Evolutionary conservation across 2,888 invertebrate species (phyloP), one percentile per base, ranked within the genome.

Genomic region (Trissoscelio sp.): DNA sequence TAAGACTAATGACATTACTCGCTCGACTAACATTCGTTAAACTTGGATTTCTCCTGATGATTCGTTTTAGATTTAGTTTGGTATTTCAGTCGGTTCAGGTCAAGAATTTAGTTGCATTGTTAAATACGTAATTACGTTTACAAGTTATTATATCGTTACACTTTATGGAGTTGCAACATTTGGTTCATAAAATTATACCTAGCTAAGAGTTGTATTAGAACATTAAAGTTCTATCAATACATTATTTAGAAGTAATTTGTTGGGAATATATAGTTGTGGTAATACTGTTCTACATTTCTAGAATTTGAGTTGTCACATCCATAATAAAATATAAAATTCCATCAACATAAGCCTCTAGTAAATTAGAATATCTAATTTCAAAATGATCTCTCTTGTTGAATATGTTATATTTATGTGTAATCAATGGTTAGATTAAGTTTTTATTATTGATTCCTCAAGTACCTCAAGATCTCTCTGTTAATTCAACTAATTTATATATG

Each of bases 1-100:
- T 85, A 84, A 85, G 85, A 80, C 82, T 85, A 85, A 87, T 84
- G 82, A 82, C 83, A 85, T 86, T 84, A 80, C 79, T 75, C 70
- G 79, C 81, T 18, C 31, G 48, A 48, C 48, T 64, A 34, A 31
- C 31, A 64, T 64, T 64, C 64, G 34, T 48, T 64, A 48, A 31
- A 48, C 22, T 37, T 20, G 51, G 22, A 37, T 37, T 64, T 22
- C 51, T 31, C 22, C 4, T 64, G 20, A 46, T 34, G 14, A 31
- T 64, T 64, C n/a, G n/a, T n/a, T n/a, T n/a, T n/a, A n/a, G n/a
- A 64, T 64, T 64, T 14, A 39, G 12, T 48, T 18, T 6, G 6
- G 11, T 12, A 12, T 14, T 22, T 16, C 22, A 22, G 5, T 24
- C 3, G 3, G 16, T 53, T 31, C 7, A 16, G n/a, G 7, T 6